Conservation (phyloP, 2,797 vertebrate genomes). For the Sebastes goodei region DNA sequence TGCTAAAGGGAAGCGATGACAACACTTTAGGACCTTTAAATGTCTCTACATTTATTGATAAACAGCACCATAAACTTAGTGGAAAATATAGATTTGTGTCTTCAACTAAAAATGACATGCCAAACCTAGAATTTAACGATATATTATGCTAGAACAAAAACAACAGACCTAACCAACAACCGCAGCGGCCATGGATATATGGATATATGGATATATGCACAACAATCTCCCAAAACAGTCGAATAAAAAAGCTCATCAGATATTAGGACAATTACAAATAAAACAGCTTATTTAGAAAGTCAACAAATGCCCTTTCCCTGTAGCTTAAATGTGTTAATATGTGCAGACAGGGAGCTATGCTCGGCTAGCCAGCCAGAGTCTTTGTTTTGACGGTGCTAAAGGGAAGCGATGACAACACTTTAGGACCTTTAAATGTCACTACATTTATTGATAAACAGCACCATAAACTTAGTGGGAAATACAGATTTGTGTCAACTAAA, state of each 20-base stretch:
- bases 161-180: not conserved
- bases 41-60: not conserved
- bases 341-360: constrained; percentile 9
- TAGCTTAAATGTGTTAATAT: not conserved
- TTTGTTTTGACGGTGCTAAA: constrained; percentile 79
- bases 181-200: constrained; percentile 49
- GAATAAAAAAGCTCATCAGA: not conserved
- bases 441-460: not conserved
- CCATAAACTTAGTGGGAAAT: not conserved
- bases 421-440: constrained; percentile 3
- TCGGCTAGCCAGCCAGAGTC: constrained; percentile 59
- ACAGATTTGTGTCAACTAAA: not conserved
- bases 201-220: constrained; percentile 13
- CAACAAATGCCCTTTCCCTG: no score
- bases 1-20: constrained; percentile 48
- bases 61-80: not conserved
- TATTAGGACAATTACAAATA: no score
- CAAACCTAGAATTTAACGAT: not conserved
- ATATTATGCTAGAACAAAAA: constrained; percentile 42
- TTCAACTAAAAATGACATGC: not conserved
- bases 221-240: constrained; percentile 20
- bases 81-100: not conserved
- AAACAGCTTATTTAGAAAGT: not conserved
- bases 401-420: constrained; percentile 40
- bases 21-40: constrained; percentile 30